Evolutionary conservation across 2,888 invertebrate species (phyloP), one percentile per base, ranked within the genome.

Genomic region (Embidobia sp.): DNA sequence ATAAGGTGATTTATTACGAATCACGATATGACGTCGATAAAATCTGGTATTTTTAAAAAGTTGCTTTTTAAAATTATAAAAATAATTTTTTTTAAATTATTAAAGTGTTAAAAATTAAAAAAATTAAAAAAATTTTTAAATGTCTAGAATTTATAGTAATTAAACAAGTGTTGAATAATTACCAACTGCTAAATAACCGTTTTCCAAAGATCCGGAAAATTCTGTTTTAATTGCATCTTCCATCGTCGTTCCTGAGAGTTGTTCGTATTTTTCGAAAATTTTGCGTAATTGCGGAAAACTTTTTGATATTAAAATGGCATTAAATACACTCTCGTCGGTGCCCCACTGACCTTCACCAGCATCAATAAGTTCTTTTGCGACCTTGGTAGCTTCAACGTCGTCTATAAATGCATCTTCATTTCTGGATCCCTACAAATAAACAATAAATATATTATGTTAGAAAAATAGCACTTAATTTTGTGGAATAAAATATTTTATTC

Each of bases 261-360:
- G 91, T 82, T 95, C 93, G 88, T 96, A 96, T 87, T 95, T 95
- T 59, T 93, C 92, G 89, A 94, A 93, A 27, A 92, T 90, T 51
- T 89, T 85, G n/a, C 91, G 90, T 10, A 93, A 85, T 84, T 95
- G 95, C 7, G 93, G 92, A 85, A 91, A 94, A 85, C 94, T 95
- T 82, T 96, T 93, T 42, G 95, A 94, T 80, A 96, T 95, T 53
- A 98, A 91, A 57, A 97, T 93, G 82, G 94, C 93, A 89, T 97
- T 96, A 90, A 98, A 97, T 53, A 93, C 93, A 1, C 95, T 95
- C 90, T 97, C 97, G 86, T 97, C 96, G 0, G 97, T 97, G 55
- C 97, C 96, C 80, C 95, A 88, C 72, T 91, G 90, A 1, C 91
- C 90, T 83, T 92, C 92, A 16, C 95, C 96, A 53, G 96, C 96